These are phyloP conservation scores for Sinosuthora webbiana DNA, from an alignment of 2,113 vertebrate genomes.

Conservation along the genomic window DNA sequence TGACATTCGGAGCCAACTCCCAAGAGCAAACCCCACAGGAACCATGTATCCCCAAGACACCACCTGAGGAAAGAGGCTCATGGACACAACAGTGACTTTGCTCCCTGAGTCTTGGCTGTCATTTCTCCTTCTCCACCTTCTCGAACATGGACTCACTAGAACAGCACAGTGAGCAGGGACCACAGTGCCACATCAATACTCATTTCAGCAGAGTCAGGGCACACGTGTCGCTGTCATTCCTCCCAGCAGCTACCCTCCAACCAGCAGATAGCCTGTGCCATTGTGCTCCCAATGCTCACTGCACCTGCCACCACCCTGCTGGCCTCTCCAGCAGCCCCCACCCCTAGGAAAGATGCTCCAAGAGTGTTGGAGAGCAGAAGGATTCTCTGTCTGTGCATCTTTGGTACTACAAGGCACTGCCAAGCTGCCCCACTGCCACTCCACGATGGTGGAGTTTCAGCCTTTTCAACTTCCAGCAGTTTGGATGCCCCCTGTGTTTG, in stretches of 20 bases:
- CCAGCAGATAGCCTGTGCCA: rapidly evolving
- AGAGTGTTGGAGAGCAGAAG: not conserved
- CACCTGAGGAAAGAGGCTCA: not conserved
- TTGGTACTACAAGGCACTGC: not conserved
- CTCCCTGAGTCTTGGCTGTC: not conserved
- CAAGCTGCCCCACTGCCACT: not conserved
- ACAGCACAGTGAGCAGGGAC: rapidly evolving
- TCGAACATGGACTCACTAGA: rapidly evolving
- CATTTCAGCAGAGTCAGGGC: not conserved
- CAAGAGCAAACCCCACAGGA: not conserved
- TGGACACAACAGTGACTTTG: not conserved
- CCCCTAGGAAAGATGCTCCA: not conserved
- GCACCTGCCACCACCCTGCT: not conserved
- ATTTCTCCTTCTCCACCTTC: not conserved
- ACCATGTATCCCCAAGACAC: not conserved
- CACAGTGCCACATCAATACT: rapidly evolving
- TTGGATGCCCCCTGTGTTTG: conserved; percentile 60
- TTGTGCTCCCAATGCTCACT: rapidly evolving
- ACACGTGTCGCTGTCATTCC: rapidly evolving
- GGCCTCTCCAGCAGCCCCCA: rapidly evolving
- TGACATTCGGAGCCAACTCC: not conserved
- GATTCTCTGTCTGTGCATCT: not conserved
- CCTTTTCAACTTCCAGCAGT: conserved; percentile 46
- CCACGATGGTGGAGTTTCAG: not conserved
- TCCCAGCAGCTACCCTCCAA: not conserved